Evolutionary conservation across 2,888 invertebrate genomes (phyloP).

Genomic region (Chesias legatella): DNA sequence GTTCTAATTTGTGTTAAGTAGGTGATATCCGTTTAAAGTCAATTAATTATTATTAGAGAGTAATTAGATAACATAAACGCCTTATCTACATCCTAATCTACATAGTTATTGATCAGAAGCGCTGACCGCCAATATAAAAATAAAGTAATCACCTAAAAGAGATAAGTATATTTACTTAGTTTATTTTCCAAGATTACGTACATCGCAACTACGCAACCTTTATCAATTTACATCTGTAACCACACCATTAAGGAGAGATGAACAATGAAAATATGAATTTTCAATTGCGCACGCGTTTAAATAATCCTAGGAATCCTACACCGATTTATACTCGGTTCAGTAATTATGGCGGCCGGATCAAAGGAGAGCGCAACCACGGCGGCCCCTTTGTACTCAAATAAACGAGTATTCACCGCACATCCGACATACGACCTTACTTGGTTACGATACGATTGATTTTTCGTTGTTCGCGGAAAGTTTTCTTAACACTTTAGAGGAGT

Average conservation of each 20-base stretch:
- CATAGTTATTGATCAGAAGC: too few relatives aligned
- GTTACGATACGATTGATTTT: slow-evolving; percentile 29
- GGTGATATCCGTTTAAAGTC: too few relatives aligned
- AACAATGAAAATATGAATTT: slow-evolving; percentile 24
- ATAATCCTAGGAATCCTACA: slow-evolving; percentile 54
- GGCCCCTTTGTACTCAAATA: slow-evolving; percentile 76
- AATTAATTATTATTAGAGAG: too few relatives aligned
- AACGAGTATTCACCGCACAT: slow-evolving; percentile 46
- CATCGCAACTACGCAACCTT: not conserved
- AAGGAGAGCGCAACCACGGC: slow-evolving; percentile 65
- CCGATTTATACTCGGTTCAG: slow-evolving; percentile 50
- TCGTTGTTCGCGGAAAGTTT: slow-evolving; percentile 28
- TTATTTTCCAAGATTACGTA: too few relatives aligned
- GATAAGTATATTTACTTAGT: too few relatives aligned
- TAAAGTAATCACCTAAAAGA: too few relatives aligned
- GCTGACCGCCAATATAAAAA: too few relatives aligned
- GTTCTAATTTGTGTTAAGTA: too few relatives aligned
- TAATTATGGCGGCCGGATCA: slow-evolving; percentile 73
- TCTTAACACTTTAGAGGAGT: slow-evolving; percentile 76
- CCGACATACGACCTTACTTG: slow-evolving; percentile 24
- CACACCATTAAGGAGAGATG: slow-evolving; percentile 5
- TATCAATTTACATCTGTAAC: slow-evolving; percentile 15
- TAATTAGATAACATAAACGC: too few relatives aligned
- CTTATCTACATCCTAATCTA: too few relatives aligned
- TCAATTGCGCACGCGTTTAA: slow-evolving; percentile 29